A percentile compares a stretch with the other conserved stretches of the same genome.
Conservation (phyloP, 2,113 vertebrate species). For the Rallus limicola region DNA sequence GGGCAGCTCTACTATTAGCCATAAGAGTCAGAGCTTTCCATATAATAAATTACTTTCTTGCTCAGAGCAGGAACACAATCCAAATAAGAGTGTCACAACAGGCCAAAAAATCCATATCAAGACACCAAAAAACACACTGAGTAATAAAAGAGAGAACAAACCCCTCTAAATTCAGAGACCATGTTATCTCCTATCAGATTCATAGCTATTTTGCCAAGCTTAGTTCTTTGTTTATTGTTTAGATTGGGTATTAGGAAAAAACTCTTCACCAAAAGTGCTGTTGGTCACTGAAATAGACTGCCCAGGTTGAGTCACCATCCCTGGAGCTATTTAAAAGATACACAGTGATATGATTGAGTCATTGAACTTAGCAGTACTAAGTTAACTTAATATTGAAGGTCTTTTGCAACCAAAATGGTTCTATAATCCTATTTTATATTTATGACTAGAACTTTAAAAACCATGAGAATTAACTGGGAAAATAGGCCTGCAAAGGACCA, state of each 20-base stretch:
- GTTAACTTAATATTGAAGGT: too few relatives aligned
- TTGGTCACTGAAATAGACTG: too few relatives aligned
- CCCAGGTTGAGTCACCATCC: too few relatives aligned
- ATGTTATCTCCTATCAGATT: neutral
- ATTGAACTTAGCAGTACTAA: too few relatives aligned
- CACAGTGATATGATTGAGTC: too few relatives aligned
- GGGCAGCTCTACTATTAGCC: neutral
- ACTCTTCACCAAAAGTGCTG: too few relatives aligned
- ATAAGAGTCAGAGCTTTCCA: neutral
- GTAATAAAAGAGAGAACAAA: neutral
- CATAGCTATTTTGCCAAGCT: neutral
- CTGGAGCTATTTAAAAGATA: too few relatives aligned
- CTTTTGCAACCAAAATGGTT: too few relatives aligned
- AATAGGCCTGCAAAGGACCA: neutral
- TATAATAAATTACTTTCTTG: neutral
- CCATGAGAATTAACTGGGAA: neutral
- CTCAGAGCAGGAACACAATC: neutral
- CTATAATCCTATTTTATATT: neutral
- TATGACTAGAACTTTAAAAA: neutral
- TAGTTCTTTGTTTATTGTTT: neutral
- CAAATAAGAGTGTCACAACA: neutral
- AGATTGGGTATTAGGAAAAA: too few relatives aligned
- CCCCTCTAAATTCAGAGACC: neutral
- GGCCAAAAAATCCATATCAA: neutral
- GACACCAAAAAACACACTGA: neutral